phyloP scores from a whole-genome alignment of 2,888 invertebrate genomes.

The Lochmaea capreae region DNA sequence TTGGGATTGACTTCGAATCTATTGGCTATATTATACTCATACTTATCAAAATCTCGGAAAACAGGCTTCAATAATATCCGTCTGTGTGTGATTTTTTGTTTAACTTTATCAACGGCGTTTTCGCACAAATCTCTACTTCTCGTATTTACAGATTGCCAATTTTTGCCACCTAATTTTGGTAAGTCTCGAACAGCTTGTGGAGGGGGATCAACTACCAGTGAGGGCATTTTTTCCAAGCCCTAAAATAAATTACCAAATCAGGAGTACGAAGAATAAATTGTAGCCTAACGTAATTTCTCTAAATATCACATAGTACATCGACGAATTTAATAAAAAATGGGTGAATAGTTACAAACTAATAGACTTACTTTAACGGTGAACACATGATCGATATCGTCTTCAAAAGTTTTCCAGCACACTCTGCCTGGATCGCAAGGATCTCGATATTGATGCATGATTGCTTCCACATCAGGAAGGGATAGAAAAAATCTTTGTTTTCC shows the following conservation, averaged over 20 bases:
- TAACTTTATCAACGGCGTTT: constrained; percentile 73
- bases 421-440: constrained; percentile 78
- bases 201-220: constrained; percentile 69
- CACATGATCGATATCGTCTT: constrained; percentile 81
- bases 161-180: constrained; percentile 65
- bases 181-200: constrained; percentile 68
- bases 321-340: too few species aligned
- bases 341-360: too few species aligned
- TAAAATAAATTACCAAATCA: constrained; percentile 36
- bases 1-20: too few species aligned
- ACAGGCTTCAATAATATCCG: constrained; percentile 75
- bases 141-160: constrained; percentile 65
- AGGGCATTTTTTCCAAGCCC: constrained; percentile 76
- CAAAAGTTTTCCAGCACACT: constrained; percentile 82
- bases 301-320: too few species aligned
- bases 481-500: constrained; percentile 70
- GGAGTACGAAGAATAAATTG: not conserved
- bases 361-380: constrained; percentile 60
- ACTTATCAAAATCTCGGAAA: constrained; percentile 80
- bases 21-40: constrained; percentile 18
- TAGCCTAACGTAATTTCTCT: not conserved
- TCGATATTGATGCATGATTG: constrained; percentile 75
- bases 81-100: constrained; percentile 72
- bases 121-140: constrained; percentile 65
- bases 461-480: constrained; percentile 72